phyloP scores from a whole-genome alignment of 2,888 invertebrate genomes.

The Zygogramma bicolorata region DNA sequence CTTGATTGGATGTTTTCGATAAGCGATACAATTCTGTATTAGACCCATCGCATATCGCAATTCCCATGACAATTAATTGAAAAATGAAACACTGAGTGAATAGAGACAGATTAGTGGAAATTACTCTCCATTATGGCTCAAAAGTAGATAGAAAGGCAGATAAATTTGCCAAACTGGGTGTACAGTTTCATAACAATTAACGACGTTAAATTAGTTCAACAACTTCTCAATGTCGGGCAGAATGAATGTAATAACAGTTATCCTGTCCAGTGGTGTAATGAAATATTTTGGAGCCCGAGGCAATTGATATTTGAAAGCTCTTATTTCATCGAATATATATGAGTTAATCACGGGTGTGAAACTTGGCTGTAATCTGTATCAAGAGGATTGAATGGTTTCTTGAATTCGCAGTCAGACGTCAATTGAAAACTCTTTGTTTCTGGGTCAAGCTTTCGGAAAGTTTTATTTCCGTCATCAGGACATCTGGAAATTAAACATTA shows the following conservation, averaged over 20 bases:
- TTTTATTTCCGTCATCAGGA: no score
- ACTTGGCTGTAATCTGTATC: no score
- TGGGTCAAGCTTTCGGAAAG: no score
- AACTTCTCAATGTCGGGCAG: constrained; percentile 27
- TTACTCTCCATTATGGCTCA: neutral
- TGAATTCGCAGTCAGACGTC: no score
- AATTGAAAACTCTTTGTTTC: no score
- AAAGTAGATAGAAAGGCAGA: constrained; percentile 4
- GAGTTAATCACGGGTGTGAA: neutral
- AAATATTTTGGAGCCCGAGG: neutral
- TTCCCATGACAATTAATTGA: neutral
- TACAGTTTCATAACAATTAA: constrained; percentile 34
- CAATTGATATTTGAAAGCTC: no score
- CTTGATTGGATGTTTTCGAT: no score
- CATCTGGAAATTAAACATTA: no score
- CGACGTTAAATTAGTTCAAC: constrained; percentile 33
- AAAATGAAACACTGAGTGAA: neutral
- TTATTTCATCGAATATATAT: neutral
- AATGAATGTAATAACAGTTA: constrained; percentile 23
- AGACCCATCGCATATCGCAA: neutral
- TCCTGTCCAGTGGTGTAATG: neutral
- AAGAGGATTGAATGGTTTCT: no score
- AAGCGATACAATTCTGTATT: neutral
- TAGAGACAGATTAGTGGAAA: neutral
- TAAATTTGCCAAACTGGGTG: constrained; percentile 20